These are phyloP conservation scores for Gallirallus australis DNA, from an alignment of 2,797 vertebrate genomes.

Conservation along the genomic window DNA sequence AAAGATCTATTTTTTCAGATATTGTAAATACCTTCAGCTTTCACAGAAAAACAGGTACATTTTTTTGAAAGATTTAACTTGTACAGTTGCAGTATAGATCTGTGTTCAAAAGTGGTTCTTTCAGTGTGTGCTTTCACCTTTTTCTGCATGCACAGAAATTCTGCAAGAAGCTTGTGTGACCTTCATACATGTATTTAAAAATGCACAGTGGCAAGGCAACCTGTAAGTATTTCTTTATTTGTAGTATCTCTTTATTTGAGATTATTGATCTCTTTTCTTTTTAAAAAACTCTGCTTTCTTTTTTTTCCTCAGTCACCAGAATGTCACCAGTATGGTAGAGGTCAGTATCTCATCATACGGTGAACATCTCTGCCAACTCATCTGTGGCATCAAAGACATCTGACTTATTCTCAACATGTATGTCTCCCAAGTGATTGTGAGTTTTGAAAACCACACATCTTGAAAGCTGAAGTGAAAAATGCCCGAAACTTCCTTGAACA, in stretches of 20 bases:
- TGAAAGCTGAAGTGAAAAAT: neutral
- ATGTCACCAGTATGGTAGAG: neutral
- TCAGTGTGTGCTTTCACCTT: neutral
- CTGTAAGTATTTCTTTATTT: neutral
- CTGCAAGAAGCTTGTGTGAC: neutral
- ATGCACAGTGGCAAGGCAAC: neutral
- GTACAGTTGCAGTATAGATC: neutral
- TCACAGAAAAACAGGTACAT: neutral
- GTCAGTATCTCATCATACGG: neutral
- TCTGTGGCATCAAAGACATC: neutral
- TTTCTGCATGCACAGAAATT: neutral
- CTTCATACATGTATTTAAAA: neutral
- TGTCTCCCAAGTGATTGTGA: neutral
- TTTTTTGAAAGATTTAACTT: neutral
- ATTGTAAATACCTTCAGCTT: neutral
- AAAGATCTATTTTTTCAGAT: neutral
- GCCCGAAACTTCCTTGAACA: neutral
- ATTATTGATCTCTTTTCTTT: neutral
- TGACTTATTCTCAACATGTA: neutral
- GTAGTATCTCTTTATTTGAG: neutral
- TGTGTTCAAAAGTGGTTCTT: neutral
- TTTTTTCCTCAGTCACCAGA: neutral
- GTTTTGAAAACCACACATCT: neutral
- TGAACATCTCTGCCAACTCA: neutral
- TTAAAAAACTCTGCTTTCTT: neutral